These are phyloP conservation scores for Naso thynnoides DNA, from an alignment of 2,797 vertebrate species.

Conservation along the genomic window DNA sequence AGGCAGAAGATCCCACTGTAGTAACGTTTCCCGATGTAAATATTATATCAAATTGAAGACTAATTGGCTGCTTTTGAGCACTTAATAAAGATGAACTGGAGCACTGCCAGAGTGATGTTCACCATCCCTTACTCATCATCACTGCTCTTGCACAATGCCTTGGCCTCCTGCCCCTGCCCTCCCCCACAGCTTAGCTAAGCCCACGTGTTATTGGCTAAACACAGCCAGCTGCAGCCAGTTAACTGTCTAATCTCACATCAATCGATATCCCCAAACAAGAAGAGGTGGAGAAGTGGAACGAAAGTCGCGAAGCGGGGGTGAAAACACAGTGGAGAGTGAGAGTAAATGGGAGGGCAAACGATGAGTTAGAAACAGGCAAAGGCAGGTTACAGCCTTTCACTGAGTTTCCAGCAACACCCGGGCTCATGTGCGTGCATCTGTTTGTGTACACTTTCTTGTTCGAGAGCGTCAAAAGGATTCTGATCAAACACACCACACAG, in stretches of 20 bases:
- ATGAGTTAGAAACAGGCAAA: conserved; percentile 42
- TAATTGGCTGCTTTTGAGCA: conserved; percentile 29
- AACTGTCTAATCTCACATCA: conserved; percentile 80
- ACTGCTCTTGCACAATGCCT: conserved; percentile 45
- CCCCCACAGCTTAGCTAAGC: conserved; percentile 57
- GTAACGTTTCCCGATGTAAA: conserved; percentile 23
- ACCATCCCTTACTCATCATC: conserved; percentile 59
- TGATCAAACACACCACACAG: conserved; percentile 33
- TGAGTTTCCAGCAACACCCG: conserved; percentile 26
- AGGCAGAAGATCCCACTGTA: conserved; percentile 3
- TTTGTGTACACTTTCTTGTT: conserved; percentile 22
- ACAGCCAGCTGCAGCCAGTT: conserved; percentile 81
- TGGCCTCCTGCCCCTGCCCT: conserved; percentile 52
- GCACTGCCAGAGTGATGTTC: conserved; percentile 47
- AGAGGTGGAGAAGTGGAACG: conserved; percentile 59
- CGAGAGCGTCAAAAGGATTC: conserved; percentile 26
- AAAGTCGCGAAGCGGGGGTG: conserved; percentile 44
- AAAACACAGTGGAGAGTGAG: conserved; percentile 40
- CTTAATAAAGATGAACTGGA: conserved; percentile 66
- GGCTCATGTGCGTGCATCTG: conserved; percentile 11
- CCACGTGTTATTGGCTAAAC: conserved; percentile 83
- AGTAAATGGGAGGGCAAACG: conserved; percentile 50
- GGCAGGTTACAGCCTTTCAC: conserved; percentile 48
- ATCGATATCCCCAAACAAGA: conserved; percentile 78
- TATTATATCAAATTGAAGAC: conserved; percentile 16